A percentile compares a stretch with the other conserved stretches of the same genome.
phyloP scores from a whole-genome alignment of 1,140 invertebrate species.

The Philotrypesis tridentata region DNA sequence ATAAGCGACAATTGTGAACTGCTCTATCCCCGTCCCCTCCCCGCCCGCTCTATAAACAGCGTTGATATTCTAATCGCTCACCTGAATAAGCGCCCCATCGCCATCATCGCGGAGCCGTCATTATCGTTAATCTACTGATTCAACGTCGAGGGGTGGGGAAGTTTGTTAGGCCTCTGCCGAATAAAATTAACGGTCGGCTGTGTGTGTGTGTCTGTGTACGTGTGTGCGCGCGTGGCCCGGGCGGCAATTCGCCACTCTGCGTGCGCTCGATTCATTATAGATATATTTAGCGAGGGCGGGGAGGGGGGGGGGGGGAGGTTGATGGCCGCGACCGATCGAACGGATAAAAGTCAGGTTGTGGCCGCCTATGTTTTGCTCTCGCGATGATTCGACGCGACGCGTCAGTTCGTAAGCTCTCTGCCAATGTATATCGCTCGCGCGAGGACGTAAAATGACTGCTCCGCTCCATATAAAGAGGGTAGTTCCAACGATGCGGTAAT shows the following conservation, averaged over 20 bases:
- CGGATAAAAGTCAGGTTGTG: not conserved
- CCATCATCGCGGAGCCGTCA: not conserved
- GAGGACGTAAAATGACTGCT: not conserved
- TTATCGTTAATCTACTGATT: conserved; percentile 6
- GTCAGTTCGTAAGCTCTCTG: not conserved
- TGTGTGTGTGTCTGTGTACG: no score
- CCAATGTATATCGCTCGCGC: no score
- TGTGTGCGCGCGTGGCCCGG: not conserved
- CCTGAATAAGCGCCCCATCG: not conserved
- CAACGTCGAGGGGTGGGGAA: not conserved
- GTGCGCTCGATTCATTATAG: not conserved
- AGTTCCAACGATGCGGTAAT: not conserved
- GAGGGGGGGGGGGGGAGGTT: not conserved
- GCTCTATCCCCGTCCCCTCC: no score
- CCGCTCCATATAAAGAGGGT: no score
- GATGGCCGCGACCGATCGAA: not conserved
- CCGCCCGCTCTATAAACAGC: not conserved
- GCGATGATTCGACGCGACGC: conserved; percentile 6
- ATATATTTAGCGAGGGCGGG: not conserved
- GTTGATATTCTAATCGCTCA: not conserved
- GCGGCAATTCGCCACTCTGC: not conserved
- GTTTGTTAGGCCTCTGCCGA: not conserved
- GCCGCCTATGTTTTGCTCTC: not conserved
- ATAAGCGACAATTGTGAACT: not conserved
- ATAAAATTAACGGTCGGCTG: not conserved